Conservation (phyloP, 2,113 vertebrate genomes). For the Emydocephalus ijimae region DNA sequence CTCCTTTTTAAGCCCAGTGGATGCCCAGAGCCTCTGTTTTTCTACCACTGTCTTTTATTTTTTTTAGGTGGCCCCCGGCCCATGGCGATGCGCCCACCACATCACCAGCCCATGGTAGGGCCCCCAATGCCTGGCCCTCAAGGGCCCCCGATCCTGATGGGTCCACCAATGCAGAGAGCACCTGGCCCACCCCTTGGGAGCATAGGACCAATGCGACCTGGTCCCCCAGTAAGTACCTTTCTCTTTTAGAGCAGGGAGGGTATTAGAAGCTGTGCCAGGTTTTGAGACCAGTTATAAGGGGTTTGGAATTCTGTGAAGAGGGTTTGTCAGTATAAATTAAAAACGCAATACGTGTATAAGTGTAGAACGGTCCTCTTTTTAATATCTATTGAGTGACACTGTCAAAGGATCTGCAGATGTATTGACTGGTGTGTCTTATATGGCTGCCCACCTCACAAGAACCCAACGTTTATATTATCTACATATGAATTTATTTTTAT, state of each 20-base stretch:
- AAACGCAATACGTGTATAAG: no score
- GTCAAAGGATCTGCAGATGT: no score
- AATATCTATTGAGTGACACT: neutral
- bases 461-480: no score
- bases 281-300: neutral
- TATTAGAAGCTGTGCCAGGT: neutral
- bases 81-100: constrained; percentile 63
- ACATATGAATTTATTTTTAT: no score
- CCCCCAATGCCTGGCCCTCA: constrained; percentile 83
- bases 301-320: neutral
- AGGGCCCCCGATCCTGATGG: constrained; percentile 83
- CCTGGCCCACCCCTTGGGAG: constrained; percentile 65
- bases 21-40: neutral
- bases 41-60: neutral
- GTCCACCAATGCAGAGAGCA: constrained; percentile 76
- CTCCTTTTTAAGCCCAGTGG: neutral
- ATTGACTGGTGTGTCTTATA: neutral
- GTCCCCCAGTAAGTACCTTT: constrained; percentile 53
- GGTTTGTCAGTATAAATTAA: neutral
- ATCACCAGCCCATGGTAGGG: constrained; percentile 72
- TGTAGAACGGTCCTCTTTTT: neutral
- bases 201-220: constrained; percentile 67
- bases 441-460: neutral
- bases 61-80: constrained; percentile 71
- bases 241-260: neutral